These are phyloP conservation scores for Vanessa tameamea DNA, from an alignment of 1,140 invertebrate species.

Conservation along the genomic window DNA sequence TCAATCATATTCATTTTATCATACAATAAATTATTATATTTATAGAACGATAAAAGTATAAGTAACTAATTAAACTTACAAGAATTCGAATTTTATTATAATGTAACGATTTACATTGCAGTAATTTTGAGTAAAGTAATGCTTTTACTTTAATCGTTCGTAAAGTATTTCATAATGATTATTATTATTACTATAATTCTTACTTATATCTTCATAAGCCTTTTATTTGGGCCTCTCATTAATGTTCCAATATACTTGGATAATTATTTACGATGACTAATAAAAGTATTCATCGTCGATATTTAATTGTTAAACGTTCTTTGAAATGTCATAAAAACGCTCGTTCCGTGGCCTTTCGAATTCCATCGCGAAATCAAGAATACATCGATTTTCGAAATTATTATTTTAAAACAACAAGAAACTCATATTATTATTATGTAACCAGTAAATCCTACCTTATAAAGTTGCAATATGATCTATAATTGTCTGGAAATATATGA, in stretches of 20 bases:
- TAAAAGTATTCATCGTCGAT: neutral
- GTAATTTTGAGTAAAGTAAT: neutral
- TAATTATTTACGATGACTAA: neutral
- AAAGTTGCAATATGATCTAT: neutral
- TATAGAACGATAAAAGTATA: neutral
- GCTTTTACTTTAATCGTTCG: neutral
- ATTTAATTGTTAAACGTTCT: neutral
- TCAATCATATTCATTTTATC: too few species aligned
- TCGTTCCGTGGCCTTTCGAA: constrained; percentile 6
- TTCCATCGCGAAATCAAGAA: neutral
- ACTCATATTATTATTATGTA: neutral
- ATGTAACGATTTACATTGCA: neutral
- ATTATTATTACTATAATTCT: constrained; percentile 9
- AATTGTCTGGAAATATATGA: neutral
- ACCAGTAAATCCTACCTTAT: neutral
- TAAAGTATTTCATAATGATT: neutral
- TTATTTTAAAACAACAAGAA: neutral
- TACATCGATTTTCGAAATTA: neutral
- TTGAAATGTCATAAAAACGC: constrained; percentile 1
- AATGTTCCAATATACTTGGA: neutral
- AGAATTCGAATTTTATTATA: neutral
- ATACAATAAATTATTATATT: neutral
- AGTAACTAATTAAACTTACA: neutral
- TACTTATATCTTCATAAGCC: constrained; percentile 10
- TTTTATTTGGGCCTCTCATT: neutral